phyloP scores from a whole-genome alignment of 1,140 invertebrate species.

The Papilio aristodemus region DNA sequence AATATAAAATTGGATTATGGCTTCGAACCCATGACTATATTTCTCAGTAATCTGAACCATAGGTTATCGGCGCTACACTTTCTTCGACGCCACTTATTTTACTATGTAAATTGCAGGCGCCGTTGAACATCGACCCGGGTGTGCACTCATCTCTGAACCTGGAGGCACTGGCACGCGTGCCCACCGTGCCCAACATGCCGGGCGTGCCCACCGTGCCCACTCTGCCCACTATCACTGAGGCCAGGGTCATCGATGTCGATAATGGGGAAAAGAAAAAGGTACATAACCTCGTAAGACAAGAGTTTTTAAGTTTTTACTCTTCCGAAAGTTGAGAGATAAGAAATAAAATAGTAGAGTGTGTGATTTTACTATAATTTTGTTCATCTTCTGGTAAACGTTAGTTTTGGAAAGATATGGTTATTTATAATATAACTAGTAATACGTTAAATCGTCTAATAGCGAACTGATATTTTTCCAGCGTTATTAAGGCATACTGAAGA shows the following conservation, averaged over 20 bases:
- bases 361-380: background rate
- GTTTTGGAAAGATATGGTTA: no score
- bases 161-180: constrained; percentile 88
- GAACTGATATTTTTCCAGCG: no score
- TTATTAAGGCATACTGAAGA: no score
- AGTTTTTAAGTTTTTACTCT: constrained; percentile 3
- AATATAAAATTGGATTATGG: no score
- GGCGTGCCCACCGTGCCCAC: constrained; percentile 86
- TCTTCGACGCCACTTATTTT: background rate
- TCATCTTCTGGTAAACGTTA: no score
- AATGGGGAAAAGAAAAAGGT: constrained; percentile 65
- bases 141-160: constrained; percentile 95
- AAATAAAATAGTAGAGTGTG: background rate
- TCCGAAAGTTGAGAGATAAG: no score
- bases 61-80: no score
- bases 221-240: constrained; percentile 92
- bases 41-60: no score
- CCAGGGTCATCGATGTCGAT: constrained; percentile 85
- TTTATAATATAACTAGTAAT: no score
- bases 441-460: no score
- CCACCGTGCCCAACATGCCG: constrained; percentile 82
- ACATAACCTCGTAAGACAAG: background rate
- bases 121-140: constrained; percentile 94
- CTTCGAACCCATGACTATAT: no score
- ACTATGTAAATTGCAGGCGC: constrained; percentile 75